A percentile compares a stretch with the other conserved stretches of the same genome.
phyloP scores from a whole-genome alignment of 2,888 invertebrate genomes.

The Iselma pallidipennis region DNA sequence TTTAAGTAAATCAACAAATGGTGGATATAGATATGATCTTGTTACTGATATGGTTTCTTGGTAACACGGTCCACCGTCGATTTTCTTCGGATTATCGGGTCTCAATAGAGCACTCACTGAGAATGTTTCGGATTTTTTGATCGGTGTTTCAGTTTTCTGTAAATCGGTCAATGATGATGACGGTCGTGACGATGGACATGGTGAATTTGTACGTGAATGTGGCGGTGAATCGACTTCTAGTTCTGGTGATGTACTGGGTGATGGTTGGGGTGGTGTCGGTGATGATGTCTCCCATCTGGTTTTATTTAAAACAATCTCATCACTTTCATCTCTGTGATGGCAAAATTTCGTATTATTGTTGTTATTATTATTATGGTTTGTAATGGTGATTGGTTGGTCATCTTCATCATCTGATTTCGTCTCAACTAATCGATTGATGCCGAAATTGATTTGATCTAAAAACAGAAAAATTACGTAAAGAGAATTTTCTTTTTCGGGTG shows the following conservation, averaged over 20 bases:
- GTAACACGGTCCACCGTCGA: slow-evolving; percentile 52
- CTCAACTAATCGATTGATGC: slow-evolving; percentile 75
- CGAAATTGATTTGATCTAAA: slow-evolving; percentile 84
- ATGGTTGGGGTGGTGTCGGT: slow-evolving; percentile 47
- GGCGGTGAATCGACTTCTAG: slow-evolving; percentile 78
- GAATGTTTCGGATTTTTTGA: slow-evolving; percentile 80
- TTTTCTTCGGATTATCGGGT: slow-evolving; percentile 69
- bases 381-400: slow-evolving; percentile 59
- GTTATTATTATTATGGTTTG: too few species aligned
- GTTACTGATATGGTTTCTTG: slow-evolving; percentile 59
- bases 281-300: slow-evolving; percentile 49
- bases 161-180: slow-evolving; percentile 53
- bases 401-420: slow-evolving; percentile 65
- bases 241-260: slow-evolving; percentile 66
- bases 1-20: slow-evolving; percentile 66
- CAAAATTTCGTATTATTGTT: slow-evolving; percentile 56
- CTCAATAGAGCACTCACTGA: slow-evolving; percentile 81
- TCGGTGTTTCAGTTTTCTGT: slow-evolving; percentile 51
- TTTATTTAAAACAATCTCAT: slow-evolving; percentile 54
- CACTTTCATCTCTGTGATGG: slow-evolving; percentile 58
- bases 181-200: slow-evolving; percentile 58
- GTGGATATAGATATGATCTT: slow-evolving; percentile 67
- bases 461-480: slow-evolving; percentile 29
- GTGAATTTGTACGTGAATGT: slow-evolving; percentile 59
- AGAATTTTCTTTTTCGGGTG: slow-evolving; percentile 10